phyloP scores from a whole-genome alignment of 1,140 invertebrate species.

The Lucilia cuprina region DNA sequence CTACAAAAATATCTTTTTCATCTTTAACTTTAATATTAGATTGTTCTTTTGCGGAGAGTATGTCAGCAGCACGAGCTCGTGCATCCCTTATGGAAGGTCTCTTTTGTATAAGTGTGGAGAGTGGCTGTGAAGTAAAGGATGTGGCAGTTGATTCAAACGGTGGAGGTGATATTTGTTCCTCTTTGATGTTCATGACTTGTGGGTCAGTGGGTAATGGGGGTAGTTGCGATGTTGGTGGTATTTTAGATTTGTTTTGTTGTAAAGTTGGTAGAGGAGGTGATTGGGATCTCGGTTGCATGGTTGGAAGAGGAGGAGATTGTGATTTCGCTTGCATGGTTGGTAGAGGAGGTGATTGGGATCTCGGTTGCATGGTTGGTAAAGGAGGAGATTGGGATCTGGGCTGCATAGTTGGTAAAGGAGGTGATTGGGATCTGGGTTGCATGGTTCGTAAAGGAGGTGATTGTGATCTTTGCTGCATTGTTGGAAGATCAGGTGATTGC shows the following conservation, averaged over 20 bases:
- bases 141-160: not conserved
- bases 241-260: not conserved
- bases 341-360: too few relatives aligned
- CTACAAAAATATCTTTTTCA: slow-evolving; percentile 49
- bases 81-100: slow-evolving; percentile 19
- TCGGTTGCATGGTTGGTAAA: too few relatives aligned
- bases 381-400: too few relatives aligned
- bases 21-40: slow-evolving; percentile 47
- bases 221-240: not conserved
- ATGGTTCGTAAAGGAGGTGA: too few relatives aligned
- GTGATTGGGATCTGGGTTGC: not conserved
- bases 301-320: not conserved
- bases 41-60: slow-evolving; percentile 55
- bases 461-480: too few relatives aligned
- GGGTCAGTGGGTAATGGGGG: not conserved
- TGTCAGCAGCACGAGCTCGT: not conserved
- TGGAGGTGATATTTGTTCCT: not conserved
- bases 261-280: not conserved
- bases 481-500: too few relatives aligned
- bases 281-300: not conserved
- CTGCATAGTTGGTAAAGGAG: not conserved
- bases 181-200: not conserved
- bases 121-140: not conserved
- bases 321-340: not conserved
- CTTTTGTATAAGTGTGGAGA: slow-evolving; percentile 28